Evolutionary conservation across 2,888 invertebrate genomes (phyloP), one percentile per base, ranked within the genome.

Genomic region (Falcaria lacertinaria): DNA sequence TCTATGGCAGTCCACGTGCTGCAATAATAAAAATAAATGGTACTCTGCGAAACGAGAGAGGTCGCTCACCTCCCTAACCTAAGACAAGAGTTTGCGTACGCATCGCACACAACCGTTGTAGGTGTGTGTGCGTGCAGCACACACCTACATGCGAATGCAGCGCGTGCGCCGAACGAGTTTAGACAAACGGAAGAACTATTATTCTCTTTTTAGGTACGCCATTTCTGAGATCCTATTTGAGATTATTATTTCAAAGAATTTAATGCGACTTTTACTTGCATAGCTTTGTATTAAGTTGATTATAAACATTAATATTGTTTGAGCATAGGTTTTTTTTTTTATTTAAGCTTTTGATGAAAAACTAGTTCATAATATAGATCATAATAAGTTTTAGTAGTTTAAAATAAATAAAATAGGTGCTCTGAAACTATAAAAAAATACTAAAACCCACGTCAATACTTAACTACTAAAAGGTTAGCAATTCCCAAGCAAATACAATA

Each of bases 61-160:
- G 87, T 88, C 88, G 81, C 77, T 86, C 86, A 87, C 88, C 88
- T 87, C 84, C 88, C 87, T 89, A 89, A 89, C 88, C 88, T 89
- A 88, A 89, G 88, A 87, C 88, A 87, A 87, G 87, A 84, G 83
- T 78, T 52, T 60, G 64, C 71, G 75, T 79, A 80, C 80, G 80
- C 80, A 80, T 60, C 74, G 70, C 78, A 62, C 81, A 69, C 73
- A 74, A 64, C 47, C 44, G 39, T 40, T 43, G 47, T n/a, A n/a
- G n/a, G n/a, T 58, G 57, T 66, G 60, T 74, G 72, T 70, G 74
- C 69, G 52, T 41, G 8, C 49, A 51, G 42, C 56, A 37, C 50
- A 56, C 80, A 62, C 81, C 65, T 76, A 82, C 83, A 73, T 48
- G 50, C 57, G 51, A 52, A 58, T 33, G 48, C 71, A 67, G 82